Evolutionary conservation across 2,797 vertebrate species (phyloP), one percentile per base, ranked within the genome.

Genomic region (Serranus cabrilla): DNA sequence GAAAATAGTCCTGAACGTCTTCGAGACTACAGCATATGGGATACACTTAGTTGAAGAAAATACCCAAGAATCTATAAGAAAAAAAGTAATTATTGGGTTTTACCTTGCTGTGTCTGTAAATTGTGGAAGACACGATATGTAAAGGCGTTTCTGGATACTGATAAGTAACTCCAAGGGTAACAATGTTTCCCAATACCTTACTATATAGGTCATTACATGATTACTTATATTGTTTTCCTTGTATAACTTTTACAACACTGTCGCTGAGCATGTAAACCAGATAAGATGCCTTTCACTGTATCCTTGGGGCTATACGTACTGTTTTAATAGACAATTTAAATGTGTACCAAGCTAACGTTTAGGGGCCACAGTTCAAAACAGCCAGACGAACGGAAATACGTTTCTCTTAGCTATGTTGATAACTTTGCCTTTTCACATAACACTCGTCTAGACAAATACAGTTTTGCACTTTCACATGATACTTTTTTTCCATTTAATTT

Each of bases 1-100:
- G 34, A 85, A 90, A 87, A 86, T 76, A 66, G 20, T 60, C 50
- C 27, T 23, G 60, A 61, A 84, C 76, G 78, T 58, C 54, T 63
- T 49, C 42, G 11, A 64, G 50, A 58, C 11, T 31, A 51, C 25
- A 80, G 49, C 49, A 67, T 45, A 63, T 23, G 20, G 55, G 14
- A 57, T 76, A 60, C 20, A 71, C 52, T 55, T 69, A 51, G 20
- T 55, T 40, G 21, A 59, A 77, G 16, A 59, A 62, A 58, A 34
- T 31, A 54, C n/a, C 39, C 39, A 0, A 61, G 43, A 74, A 77
- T 73, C 40, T 3, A 58, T 12, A 8, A 14, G 17, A 8, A 43
- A 54, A 23, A 68, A 67, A 45, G 13, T 2, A 34, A 74, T 59
- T 37, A 49, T 13, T 43, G 13, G 62, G 46, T 7, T 46, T 71